phyloP scores from a whole-genome alignment of 2,113 vertebrate species.

The Ceyx cyanopectus region DNA sequence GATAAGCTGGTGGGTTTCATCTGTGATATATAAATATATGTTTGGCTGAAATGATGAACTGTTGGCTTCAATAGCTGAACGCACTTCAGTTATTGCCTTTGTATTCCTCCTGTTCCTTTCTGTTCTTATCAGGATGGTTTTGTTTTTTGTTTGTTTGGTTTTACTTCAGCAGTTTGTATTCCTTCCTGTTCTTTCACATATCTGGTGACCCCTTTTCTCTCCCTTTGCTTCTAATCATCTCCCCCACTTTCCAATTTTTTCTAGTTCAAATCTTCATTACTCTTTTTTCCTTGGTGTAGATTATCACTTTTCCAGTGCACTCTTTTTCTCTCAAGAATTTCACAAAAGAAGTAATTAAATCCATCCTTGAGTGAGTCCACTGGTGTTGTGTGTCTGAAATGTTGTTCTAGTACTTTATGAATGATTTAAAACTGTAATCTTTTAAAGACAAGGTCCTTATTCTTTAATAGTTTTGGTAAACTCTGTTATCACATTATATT shows the following conservation, averaged over 20 bases:
- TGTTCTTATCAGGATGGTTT: not conserved
- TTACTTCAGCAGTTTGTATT: not conserved
- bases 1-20: constrained; percentile 84
- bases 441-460: not conserved
- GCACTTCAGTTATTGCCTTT: not conserved
- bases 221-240: not conserved
- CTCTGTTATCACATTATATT: not conserved
- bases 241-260: not conserved
- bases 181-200: not conserved
- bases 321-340: not conserved
- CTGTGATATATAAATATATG: not conserved
- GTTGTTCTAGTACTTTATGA: not conserved
- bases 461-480: not conserved
- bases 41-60: not conserved
- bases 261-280: not conserved
- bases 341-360: not conserved
- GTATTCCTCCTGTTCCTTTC: too few relatives aligned
- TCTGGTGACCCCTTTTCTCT: not conserved
- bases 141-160: not conserved
- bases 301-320: not conserved
- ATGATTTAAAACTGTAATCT: not conserved
- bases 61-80: not conserved
- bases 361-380: not conserved
- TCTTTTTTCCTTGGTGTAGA: not conserved
- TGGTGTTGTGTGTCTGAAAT: not conserved